These are phyloP conservation scores for Seriola aureovittata DNA, from an alignment of 2,113 vertebrate species.

Conservation along the genomic window DNA sequence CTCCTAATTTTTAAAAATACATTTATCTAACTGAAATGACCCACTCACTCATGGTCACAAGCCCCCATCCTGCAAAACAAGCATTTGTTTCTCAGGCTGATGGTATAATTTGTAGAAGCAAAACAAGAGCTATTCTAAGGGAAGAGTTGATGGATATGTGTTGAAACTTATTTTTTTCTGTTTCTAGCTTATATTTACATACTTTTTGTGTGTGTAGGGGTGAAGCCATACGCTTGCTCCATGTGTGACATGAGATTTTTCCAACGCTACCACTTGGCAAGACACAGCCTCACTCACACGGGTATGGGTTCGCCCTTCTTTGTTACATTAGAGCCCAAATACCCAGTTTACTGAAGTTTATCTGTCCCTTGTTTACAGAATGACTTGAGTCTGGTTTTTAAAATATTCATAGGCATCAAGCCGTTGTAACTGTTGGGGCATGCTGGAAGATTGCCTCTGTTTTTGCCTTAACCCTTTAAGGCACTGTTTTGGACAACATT, in stretches of 20 bases:
- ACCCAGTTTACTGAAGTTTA: constrained; percentile 30
- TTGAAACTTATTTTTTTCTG: constrained; percentile 45
- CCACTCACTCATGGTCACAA: not conserved
- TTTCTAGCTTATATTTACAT: constrained; percentile 67
- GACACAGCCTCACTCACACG: constrained; percentile 94
- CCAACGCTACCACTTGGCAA: constrained; percentile 95
- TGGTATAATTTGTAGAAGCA: constrained; percentile 10
- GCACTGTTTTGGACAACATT: constrained; percentile 11
- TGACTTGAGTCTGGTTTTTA: not conserved
- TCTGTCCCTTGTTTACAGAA: constrained; percentile 19
- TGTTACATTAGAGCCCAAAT: constrained; percentile 49
- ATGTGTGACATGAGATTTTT: constrained; percentile 96
- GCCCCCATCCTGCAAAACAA: constrained; percentile 7
- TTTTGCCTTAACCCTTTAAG: not conserved
- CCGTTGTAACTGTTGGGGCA: not conserved
- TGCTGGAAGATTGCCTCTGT: constrained; percentile 3
- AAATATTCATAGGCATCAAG: not conserved
- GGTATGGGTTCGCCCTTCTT: constrained; percentile 82
- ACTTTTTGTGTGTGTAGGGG: constrained; percentile 82
- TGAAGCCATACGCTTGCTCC: constrained; percentile 94
- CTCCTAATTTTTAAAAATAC: not conserved
- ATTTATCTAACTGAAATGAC: constrained; percentile 12
- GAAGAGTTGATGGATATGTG: constrained; percentile 58
- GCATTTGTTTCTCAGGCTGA: constrained; percentile 1
- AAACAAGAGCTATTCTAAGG: constrained; percentile 35